Evolutionary conservation across 2,888 invertebrate genomes (phyloP).

Genomic region (Melanotus villosus): DNA sequence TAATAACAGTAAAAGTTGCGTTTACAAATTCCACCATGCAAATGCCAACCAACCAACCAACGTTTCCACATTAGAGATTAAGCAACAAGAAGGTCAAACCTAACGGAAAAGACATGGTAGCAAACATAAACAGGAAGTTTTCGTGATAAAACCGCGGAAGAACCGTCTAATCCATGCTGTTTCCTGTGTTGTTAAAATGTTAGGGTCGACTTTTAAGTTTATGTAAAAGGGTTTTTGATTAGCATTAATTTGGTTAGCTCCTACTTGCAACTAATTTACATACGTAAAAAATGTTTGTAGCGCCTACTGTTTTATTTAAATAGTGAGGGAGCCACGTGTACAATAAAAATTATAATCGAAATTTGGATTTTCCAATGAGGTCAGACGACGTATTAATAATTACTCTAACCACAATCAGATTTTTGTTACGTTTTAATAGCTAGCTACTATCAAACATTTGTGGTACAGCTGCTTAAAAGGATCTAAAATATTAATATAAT

Average conservation of each 20-base stretch:
- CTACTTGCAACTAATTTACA: background rate
- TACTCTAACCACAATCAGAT: slow-evolving; percentile 13
- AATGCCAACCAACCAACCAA: no score
- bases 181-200: background rate
- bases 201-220: no score
- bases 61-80: background rate
- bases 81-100: slow-evolving; percentile 9
- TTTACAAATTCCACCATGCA: background rate
- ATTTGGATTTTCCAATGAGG: slow-evolving; percentile 47
- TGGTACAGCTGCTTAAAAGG: no score
- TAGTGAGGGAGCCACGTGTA: slow-evolving; percentile 27
- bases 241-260: no score
- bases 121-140: slow-evolving; percentile 21
- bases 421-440: background rate
- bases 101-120: slow-evolving; percentile 1
- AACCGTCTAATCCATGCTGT: background rate
- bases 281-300: background rate
- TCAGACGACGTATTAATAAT: slow-evolving; percentile 30
- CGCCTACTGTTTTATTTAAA: slow-evolving; percentile 8
- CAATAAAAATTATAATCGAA: slow-evolving; percentile 28
- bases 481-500: no score
- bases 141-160: slow-evolving; percentile 18
- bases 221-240: no score
- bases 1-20: slow-evolving; percentile 10
- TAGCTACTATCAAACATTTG: background rate